These are phyloP conservation scores for Crambe crambe DNA, from an alignment of 37 sponge, comb jelly and placozoan species.

Conservation along the genomic window DNA sequence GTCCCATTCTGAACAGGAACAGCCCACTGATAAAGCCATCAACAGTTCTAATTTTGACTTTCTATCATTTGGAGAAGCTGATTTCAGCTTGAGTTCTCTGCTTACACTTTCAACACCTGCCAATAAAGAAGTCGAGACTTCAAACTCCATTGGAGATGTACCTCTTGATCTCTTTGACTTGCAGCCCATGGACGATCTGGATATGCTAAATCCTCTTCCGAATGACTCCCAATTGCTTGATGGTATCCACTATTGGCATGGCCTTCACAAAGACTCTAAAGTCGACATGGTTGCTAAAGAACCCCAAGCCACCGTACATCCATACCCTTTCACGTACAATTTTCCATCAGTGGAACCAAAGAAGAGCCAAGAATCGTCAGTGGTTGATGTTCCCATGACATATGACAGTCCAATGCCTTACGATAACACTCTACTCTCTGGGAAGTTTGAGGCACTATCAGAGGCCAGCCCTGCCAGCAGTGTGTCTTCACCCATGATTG, in stretches of 20 bases:
- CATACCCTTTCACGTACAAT: background rate
- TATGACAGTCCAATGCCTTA: background rate
- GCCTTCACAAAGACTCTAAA: background rate
- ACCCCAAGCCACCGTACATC: background rate
- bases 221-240: background rate
- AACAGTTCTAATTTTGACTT: background rate
- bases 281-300: background rate
- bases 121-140: background rate
- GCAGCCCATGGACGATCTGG: background rate
- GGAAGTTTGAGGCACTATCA: background rate
- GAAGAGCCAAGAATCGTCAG: background rate
- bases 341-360: background rate
- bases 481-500: background rate
- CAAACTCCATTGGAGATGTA: background rate
- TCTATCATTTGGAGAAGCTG: background rate
- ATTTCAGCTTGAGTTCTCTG: conserved; percentile 1
- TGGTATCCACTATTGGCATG: conserved; percentile 10
- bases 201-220: background rate
- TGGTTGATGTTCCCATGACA: background rate
- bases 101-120: background rate
- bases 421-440: background rate
- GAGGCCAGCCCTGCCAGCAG: background rate
- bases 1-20: background rate
- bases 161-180: background rate
- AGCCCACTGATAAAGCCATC: background rate